Evolutionary conservation across 2,113 vertebrate genomes (phyloP).

Genomic region (Tiliqua scincoides): DNA sequence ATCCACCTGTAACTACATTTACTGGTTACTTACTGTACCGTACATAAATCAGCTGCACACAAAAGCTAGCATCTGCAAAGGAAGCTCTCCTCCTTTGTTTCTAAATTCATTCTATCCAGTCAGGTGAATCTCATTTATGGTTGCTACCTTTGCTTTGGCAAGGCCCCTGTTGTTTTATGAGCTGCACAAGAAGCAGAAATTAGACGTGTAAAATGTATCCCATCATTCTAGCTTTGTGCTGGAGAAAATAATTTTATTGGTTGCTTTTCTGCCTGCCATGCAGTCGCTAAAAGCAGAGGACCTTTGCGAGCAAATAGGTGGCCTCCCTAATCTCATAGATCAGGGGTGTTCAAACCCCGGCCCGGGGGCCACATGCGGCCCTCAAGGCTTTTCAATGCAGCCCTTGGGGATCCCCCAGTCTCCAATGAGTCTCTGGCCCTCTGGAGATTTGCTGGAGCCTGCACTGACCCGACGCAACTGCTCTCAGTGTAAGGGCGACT

Average conservation of each 20-base stretch:
- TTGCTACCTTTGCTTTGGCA: neutral
- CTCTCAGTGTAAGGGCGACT: too few relatives aligned
- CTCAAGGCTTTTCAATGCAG: too few relatives aligned
- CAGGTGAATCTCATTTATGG: neutral
- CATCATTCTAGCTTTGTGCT: too few relatives aligned
- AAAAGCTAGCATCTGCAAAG: neutral
- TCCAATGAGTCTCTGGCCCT: too few relatives aligned
- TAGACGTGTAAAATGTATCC: neutral
- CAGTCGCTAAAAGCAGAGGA: neutral
- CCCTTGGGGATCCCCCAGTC: too few relatives aligned
- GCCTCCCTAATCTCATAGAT: neutral
- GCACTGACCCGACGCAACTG: too few relatives aligned
- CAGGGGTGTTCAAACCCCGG: too few relatives aligned
- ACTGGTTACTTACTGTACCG: conserved; percentile 83
- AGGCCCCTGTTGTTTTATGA: neutral
- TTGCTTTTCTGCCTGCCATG: neutral
- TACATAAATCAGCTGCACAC: conserved; percentile 65
- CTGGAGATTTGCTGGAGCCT: too few relatives aligned
- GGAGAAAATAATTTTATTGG: neutral
- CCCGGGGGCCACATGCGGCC: too few relatives aligned
- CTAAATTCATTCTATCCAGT: neutral
- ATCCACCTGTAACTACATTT: conserved; percentile 82
- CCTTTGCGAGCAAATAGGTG: neutral
- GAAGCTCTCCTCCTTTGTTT: conserved; percentile 33
- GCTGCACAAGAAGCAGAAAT: neutral